Percentiles rank a stretch among this genome's conserved stretches.
phyloP scores from a whole-genome alignment of 2,888 invertebrate genomes.

The Eurois occulta region DNA sequence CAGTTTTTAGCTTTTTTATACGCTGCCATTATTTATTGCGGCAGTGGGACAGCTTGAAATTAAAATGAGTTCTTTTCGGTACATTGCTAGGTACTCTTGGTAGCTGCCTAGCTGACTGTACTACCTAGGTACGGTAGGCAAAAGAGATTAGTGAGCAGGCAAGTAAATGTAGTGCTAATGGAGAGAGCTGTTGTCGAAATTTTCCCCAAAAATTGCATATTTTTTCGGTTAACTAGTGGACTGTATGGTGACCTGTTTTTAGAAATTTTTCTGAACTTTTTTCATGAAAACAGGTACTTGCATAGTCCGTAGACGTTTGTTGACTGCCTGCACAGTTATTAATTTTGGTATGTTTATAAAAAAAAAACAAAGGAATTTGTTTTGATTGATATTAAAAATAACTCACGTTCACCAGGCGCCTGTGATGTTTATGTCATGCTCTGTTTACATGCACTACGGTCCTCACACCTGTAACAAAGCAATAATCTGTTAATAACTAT shows the following conservation, averaged over 20 bases:
- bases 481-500: constrained; percentile 40
- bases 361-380: constrained; percentile 27
- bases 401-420: constrained; percentile 61
- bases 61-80: constrained; percentile 64
- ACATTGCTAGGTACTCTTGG: constrained; percentile 32
- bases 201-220: not conserved
- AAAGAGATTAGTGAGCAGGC: constrained; percentile 35
- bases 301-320: not conserved
- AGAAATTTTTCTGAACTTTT: not conserved
- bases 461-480: constrained; percentile 70
- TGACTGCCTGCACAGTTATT: not conserved
- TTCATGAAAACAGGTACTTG: not conserved
- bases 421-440: constrained; percentile 62
- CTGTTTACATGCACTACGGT: constrained; percentile 54
- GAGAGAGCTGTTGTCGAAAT: not conserved
- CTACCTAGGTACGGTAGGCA: constrained; percentile 7
- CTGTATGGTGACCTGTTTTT: not conserved
- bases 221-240: not conserved
- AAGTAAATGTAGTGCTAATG: constrained; percentile 35
- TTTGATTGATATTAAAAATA: constrained; percentile 49
- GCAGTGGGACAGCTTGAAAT: constrained; percentile 63
- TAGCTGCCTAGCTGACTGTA: not conserved
- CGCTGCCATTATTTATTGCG: constrained; percentile 74
- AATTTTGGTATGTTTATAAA: not conserved
- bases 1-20: constrained; percentile 74